Evolutionary conservation across 2,888 invertebrate species (phyloP).

Genomic region (Penaeus monodon): DNA sequence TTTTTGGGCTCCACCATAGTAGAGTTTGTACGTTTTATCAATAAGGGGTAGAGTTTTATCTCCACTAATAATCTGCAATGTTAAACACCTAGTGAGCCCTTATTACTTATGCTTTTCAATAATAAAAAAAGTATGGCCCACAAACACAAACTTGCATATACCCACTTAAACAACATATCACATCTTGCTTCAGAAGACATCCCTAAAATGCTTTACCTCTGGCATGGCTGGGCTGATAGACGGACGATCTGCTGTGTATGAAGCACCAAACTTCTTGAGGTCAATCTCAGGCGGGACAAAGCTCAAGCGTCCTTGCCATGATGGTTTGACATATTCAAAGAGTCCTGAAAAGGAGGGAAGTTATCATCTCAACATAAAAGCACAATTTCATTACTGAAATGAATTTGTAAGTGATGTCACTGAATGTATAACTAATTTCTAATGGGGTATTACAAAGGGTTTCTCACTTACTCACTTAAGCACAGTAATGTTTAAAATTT

Average conservation of each 20-base stretch:
- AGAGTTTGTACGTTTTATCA: constrained; percentile 71
- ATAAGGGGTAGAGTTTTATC: constrained; percentile 66
- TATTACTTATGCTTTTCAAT: too few relatives aligned
- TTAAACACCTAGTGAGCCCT: not conserved
- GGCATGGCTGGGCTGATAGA: constrained; percentile 45
- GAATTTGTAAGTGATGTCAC: too few relatives aligned
- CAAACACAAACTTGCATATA: too few relatives aligned
- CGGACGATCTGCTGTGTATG: constrained; percentile 61
- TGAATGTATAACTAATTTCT: too few relatives aligned
- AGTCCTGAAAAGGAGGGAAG: constrained; percentile 43
- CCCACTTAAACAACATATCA: too few relatives aligned
- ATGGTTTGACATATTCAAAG: constrained; percentile 65
- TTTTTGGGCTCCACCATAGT: constrained; percentile 72
- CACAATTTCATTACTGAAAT: too few relatives aligned
- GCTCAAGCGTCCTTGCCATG: constrained; percentile 55
- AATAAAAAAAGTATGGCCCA: too few relatives aligned
- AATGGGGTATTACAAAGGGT: too few relatives aligned
- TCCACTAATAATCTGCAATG: constrained; percentile 24
- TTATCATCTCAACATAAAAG: too few relatives aligned
- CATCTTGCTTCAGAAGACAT: too few relatives aligned
- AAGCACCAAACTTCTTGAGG: constrained; percentile 60
- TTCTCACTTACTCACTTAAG: too few relatives aligned
- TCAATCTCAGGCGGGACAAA: constrained; percentile 53
- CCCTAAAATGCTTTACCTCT: constrained; percentile 25
- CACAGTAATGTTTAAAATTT: too few relatives aligned